Evolutionary conservation across 2,888 invertebrate species (phyloP), one percentile per base, ranked within the genome.

Genomic region (Lasioglossum calceatum): DNA sequence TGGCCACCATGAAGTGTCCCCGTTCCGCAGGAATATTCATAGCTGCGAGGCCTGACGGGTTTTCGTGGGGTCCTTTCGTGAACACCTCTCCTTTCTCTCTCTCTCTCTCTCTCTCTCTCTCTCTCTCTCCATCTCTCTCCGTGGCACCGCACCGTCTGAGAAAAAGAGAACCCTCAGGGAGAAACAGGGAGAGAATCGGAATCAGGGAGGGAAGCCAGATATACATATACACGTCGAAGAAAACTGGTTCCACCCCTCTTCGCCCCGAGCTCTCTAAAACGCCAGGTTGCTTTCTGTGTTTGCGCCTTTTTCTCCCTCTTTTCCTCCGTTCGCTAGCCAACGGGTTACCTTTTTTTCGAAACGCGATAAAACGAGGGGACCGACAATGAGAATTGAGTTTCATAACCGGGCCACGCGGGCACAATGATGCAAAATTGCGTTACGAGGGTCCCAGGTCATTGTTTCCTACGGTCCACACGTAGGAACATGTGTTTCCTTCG

Each of bases 371-470:
- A 61, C 61, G 61, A 76, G 82, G 87, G 87, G 81, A 76, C 76
- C 81, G 87, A 92, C 92, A 93, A 93, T 93, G 91, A 93, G 93
- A 93, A 93, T 93, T 93, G 91, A 93, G 92, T 93, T 93, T 93
- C 93, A 93, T 93, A 93, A 93, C 92, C 92, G 87, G 87, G 88
- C 87, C 89, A 88, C 88, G 90, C 81, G 90, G 88, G 87, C 93
- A 93, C 93, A 93, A 93, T 93, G 91, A 89, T 87, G 85, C 89
- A 85, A 93, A 93, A 93, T 93, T 93, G 93, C 93, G 93, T 93
- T 92, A 93, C 93, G 92, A 93, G 93, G 93, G 93, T 93, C 88
- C 80, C 90, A 93, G 27, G 93, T 93, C 93, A 93, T 92, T 91
- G 89, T 91, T 86, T 90, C 88, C 87, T 67, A 71, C 14, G 61